These are phyloP conservation scores for Aplocera efformata DNA, from an alignment of 2,888 invertebrate genomes.

Conservation along the genomic window DNA sequence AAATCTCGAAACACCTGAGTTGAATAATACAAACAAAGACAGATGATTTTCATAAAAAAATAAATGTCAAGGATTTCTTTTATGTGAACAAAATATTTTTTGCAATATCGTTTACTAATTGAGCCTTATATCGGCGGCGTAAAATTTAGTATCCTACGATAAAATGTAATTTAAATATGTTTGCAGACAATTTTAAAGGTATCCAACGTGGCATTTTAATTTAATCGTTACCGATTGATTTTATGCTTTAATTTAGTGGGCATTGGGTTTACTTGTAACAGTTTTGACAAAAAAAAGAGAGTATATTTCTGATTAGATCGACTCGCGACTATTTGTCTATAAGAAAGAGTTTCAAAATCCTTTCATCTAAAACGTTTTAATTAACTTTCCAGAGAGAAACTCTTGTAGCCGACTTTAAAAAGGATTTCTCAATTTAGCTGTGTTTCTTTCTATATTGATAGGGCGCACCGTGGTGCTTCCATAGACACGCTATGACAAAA, in stretches of 20 bases:
- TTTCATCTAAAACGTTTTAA: no score
- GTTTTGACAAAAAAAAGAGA: background rate
- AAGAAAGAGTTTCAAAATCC: no score
- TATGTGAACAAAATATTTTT: slow-evolving; percentile 5
- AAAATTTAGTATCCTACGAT: slow-evolving; percentile 10
- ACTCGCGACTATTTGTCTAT: no score
- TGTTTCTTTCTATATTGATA: no score
- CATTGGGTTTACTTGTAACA: slow-evolving; percentile 1
- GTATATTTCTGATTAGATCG: background rate
- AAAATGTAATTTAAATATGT: background rate
- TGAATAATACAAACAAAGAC: slow-evolving; percentile 14
- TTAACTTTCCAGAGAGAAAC: no score
- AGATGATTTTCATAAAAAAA: slow-evolving; percentile 16
- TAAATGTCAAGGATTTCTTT: slow-evolving; percentile 20
- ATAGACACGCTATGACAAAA: no score
- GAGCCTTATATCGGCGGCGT: slow-evolving; percentile 8
- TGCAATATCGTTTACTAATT: background rate
- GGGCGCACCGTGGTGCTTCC: no score
- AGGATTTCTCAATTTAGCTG: no score
- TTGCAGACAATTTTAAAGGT: slow-evolving; percentile 12
- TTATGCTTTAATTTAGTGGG: slow-evolving; percentile 9
- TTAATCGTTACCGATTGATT: slow-evolving; percentile 8
- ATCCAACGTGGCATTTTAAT: slow-evolving; percentile 20
- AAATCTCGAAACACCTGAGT: slow-evolving; percentile 15
- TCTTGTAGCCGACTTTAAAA: no score